These are phyloP conservation scores for Drosophila ambigua DNA, from an alignment of 1,140 invertebrate species.

Conservation along the genomic window DNA sequence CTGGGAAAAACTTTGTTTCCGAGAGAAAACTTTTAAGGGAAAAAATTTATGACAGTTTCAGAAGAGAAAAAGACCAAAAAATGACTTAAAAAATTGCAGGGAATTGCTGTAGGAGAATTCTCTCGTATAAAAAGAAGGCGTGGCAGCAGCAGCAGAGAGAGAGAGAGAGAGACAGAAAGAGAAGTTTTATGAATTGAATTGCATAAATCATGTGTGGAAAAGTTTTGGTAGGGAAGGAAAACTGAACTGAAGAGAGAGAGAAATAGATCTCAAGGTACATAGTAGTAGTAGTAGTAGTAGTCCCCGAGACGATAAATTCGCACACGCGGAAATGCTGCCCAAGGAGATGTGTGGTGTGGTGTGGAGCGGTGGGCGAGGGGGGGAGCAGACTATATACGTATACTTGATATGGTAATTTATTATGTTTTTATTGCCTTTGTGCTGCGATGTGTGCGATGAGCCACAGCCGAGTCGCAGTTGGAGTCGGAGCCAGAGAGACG, in stretches of 20 bases:
- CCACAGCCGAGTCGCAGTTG: conserved; percentile 37
- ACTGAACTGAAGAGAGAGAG: neutral
- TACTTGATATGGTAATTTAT: conserved; percentile 84
- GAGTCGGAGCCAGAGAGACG: neutral
- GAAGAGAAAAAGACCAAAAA: conserved; percentile 30
- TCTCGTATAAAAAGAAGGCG: conserved; percentile 3
- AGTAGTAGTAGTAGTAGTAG: conserved; percentile 19
- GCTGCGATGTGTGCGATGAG: conserved; percentile 59
- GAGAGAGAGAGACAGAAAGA: conserved; percentile 22
- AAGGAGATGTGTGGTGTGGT: conserved; percentile 35
- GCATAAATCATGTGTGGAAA: conserved; percentile 78
- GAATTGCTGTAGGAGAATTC: conserved; percentile 23
- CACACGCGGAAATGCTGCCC: conserved; percentile 65
- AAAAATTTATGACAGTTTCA: conserved; percentile 82
- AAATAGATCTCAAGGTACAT: conserved; percentile 30
- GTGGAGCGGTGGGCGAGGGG: conserved; percentile 4
- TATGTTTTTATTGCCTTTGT: conserved; percentile 80
- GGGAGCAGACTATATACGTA: conserved; percentile 33
- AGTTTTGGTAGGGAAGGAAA: conserved; percentile 31
- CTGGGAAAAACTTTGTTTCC: conserved; percentile 57
- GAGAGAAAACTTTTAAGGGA: conserved; percentile 45
- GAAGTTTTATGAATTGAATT: conserved; percentile 82
- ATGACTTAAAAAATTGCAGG: conserved; percentile 47
- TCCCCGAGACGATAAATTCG: conserved; percentile 38
- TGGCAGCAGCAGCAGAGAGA: conserved; percentile 36